phyloP scores from a whole-genome alignment of 2,888 invertebrate genomes.

The Allacma fusca region DNA sequence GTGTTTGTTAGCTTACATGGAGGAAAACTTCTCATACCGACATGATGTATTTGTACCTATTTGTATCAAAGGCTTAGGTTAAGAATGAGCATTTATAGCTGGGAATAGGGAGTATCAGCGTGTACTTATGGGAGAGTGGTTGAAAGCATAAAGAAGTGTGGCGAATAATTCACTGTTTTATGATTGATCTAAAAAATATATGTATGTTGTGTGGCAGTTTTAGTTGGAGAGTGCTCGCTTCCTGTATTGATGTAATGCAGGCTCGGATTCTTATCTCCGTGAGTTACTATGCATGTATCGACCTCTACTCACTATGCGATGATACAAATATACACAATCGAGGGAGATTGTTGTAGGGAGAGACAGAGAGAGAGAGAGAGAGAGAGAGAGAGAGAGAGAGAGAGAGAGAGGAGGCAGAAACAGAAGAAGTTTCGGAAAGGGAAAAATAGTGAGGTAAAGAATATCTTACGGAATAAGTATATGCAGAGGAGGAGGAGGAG shows the following conservation, averaged over 20 bases:
- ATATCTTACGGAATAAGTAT: neutral
- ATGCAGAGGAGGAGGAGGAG: conserved; percentile 4
- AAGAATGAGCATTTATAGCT: neutral
- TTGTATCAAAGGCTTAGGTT: conserved; percentile 12
- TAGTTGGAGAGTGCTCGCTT: too few species aligned
- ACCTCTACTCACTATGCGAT: neutral
- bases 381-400: neutral
- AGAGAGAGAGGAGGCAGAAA: conserved; percentile 9
- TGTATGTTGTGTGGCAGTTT: neutral
- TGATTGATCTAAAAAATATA: conserved; percentile 40
- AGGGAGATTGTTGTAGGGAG: neutral
- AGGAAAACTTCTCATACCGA: neutral
- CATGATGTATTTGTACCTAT: conserved; percentile 12
- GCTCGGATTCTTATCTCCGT: too few species aligned
- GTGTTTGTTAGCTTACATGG: neutral
- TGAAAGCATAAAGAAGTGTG: conserved; percentile 42
- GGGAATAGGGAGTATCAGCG: neutral
- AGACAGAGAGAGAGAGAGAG: conserved; percentile 17
- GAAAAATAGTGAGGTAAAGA: neutral
- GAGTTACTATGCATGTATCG: too few species aligned
- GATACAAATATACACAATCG: conserved; percentile 14
- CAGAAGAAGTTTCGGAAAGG: neutral
- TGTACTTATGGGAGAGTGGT: conserved; percentile 15
- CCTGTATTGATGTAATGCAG: too few species aligned
- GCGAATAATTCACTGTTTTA: conserved; percentile 48